Percentiles rank a stretch among this genome's conserved stretches.
Evolutionary conservation across 2,113 vertebrate genomes (phyloP).

Genomic region (Tursiops truncatus): DNA sequence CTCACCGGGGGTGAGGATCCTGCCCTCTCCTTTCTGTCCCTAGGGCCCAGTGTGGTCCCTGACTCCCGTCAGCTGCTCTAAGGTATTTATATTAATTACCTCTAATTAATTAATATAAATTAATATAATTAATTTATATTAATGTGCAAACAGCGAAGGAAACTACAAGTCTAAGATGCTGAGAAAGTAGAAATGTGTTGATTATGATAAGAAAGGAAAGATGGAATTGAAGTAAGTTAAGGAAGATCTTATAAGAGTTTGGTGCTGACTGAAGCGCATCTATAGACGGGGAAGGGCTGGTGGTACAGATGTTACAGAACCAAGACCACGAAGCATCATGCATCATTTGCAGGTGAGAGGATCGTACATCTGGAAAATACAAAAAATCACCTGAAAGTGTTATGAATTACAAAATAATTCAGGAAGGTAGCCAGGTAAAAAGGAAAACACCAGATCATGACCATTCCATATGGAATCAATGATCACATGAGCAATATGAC

Average conservation of each 20-base stretch:
- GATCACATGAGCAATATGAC: accelerated
- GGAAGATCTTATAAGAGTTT: accelerated
- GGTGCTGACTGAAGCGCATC: accelerated
- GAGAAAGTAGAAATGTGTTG: neutral
- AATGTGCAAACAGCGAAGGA: accelerated
- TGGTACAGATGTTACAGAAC: accelerated
- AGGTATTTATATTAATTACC: neutral
- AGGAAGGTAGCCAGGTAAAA: neutral
- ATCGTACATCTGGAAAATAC: accelerated
- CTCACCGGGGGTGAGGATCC: neutral
- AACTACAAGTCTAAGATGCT: accelerated
- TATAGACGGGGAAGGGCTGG: accelerated
- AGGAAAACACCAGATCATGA: too few species aligned
- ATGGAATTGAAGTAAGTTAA: accelerated
- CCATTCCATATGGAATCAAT: accelerated
- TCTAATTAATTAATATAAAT: too few species aligned
- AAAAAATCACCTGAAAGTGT: neutral
- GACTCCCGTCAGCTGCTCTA: accelerated
- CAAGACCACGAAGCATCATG: accelerated
- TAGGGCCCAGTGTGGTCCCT: accelerated
- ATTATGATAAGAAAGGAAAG: neutral
- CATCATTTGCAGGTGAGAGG: accelerated
- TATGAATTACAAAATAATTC: neutral
- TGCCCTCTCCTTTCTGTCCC: neutral
- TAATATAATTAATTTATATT: neutral